Base-by-base conservation (phyloP, 2,113 vertebrate genomes). In the Nibea albiflora region DNA sequence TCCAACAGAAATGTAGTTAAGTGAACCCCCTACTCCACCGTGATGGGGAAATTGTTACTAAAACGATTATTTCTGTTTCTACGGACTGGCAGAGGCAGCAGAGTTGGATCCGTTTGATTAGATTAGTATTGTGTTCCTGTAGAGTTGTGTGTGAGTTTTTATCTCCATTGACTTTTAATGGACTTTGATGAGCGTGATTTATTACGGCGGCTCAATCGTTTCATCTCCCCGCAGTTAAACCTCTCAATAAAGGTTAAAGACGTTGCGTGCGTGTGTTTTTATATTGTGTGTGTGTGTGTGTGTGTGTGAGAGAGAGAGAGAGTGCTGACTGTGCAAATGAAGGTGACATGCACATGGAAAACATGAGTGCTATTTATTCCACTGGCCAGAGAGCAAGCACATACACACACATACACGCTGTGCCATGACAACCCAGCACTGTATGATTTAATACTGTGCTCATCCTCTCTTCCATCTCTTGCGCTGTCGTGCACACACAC, bases 361-460 rank as follows among this genome's bases (percentile, higher is more conserved):
- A 85, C 64, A 84, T 80, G 65, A 76, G 68, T 31, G 50, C 75
- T 81, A 61, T 88, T 82, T 58, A 72, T 80, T 81, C 68, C 49
- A 47, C 54, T 16, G 72, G 72, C 35, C 3, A 62, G 75, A 61
- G 52, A 65, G 60, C 20, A 44, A 63, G 58, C 76, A 84, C 80
- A 82, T 53, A 84, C 74, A 68, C 82, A 44, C 76, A 84, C 80
- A 84, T 57, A 85, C 80, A 74, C 16, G 3, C 72, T 54, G 60
- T 17, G 20, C 49, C 16, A 56, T 86, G 88, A 85, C 81, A 90
- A 77, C 35, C 8, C 12, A 71, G 53, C 47, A 56, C 79, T 73
- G 67, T 39, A 60, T 90, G 87, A 92, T 89, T 90, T 80, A 92
- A 78, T 85, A 80, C 62, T 75, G 4, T 22, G 72, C 50, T 57